Percentiles rank a stretch among this genome's conserved stretches.
Evolutionary conservation across 35 echinoderm and acorn worm genomes (phyloP).

Genomic region (Anneissia japonica): DNA sequence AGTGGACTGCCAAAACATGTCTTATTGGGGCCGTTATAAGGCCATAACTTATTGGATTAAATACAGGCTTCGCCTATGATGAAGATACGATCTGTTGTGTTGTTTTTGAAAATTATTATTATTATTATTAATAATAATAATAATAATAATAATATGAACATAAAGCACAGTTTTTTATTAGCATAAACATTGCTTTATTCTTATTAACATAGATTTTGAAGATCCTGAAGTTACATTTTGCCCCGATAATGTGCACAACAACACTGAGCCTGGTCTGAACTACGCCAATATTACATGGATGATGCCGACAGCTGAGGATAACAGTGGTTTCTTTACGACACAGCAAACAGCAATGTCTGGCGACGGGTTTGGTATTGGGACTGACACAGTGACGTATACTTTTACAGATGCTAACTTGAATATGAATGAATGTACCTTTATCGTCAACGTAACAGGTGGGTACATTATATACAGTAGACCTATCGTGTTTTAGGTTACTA

Average conservation of each 20-base stretch:
- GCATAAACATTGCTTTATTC: too few relatives aligned
- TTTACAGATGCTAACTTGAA: not conserved
- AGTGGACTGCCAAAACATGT: too few relatives aligned
- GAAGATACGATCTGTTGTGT: too few relatives aligned
- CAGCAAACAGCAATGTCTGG: not conserved
- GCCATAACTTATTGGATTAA: too few relatives aligned
- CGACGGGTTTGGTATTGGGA: not conserved
- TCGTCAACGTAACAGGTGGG: not conserved
- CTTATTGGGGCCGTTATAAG: too few relatives aligned
- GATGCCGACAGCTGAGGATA: not conserved
- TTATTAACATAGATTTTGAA: constrained; percentile 18
- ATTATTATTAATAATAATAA: too few relatives aligned
- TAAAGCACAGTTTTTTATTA: too few relatives aligned
- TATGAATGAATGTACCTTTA: constrained; percentile 6
- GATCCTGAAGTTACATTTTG: not conserved
- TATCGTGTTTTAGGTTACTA: too few relatives aligned
- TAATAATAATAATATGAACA: too few relatives aligned
- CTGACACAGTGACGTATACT: not conserved
- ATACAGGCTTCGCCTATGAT: too few relatives aligned
- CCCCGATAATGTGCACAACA: not conserved
- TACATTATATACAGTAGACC: too few relatives aligned
- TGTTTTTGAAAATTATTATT: too few relatives aligned
- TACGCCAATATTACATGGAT: not conserved
- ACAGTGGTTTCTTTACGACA: not conserved
- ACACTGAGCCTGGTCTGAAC: constrained; percentile 3